Percentiles rank a stretch among this genome's conserved stretches.
Evolutionary conservation across 2,113 vertebrate species (phyloP).

Genomic region (Rhadina sibilatrix): DNA sequence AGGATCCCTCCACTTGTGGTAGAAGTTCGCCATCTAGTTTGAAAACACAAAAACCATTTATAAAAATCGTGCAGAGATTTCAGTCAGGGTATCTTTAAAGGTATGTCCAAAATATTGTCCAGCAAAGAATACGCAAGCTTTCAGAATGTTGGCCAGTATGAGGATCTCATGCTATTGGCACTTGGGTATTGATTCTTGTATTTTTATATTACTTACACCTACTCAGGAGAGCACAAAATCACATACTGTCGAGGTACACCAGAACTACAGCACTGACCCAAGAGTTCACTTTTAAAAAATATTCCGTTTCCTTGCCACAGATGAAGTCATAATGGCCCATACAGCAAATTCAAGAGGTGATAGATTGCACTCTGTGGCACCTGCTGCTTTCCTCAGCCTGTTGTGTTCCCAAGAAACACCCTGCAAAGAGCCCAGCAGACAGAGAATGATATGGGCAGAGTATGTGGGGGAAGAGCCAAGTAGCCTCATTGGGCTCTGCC

Average conservation of each 20-base stretch:
- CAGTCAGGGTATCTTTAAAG: neutral
- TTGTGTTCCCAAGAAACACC: neutral
- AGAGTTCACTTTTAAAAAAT: neutral
- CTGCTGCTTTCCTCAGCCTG: neutral
- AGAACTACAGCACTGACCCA: neutral
- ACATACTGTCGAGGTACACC: neutral
- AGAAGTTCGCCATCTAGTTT: constrained; percentile 88
- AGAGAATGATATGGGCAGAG: neutral
- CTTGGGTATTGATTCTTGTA: neutral
- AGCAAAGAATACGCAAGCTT: neutral
- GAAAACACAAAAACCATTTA: constrained; percentile 14
- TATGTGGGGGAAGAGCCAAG: accelerated
- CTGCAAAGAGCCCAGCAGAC: neutral
- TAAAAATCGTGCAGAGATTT: neutral
- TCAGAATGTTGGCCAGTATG: accelerated
- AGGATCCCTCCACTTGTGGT: constrained; percentile 85
- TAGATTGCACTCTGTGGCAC: neutral
- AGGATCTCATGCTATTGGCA: neutral
- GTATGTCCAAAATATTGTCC: neutral
- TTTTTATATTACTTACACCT: neutral
- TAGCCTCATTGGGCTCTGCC: neutral
- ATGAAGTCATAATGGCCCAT: neutral
- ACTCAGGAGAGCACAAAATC: neutral
- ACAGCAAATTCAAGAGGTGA: neutral
- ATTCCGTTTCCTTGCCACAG: neutral